Base-by-base conservation (phyloP, 2,797 vertebrate species). In the Lerista edwardsae region DNA sequence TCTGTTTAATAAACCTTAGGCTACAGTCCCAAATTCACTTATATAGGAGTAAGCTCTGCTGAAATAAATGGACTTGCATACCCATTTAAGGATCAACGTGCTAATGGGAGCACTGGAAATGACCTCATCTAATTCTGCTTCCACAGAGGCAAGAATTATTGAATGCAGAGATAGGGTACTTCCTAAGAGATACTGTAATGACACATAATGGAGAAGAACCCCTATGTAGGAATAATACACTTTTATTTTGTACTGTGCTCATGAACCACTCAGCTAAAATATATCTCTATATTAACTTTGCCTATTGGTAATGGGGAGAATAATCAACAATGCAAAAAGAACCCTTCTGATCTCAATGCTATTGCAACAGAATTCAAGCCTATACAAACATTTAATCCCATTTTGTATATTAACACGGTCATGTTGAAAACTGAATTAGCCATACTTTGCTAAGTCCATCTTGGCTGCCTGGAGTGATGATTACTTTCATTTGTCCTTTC, bases 401-500 rank as follows among this genome's bases (percentile, higher is more conserved):
- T 69, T 80, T 25, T 57, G 27, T 47, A 44, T 62, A 73, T 14
- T 44, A 44, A 47, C 23, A 62, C 1, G 15, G 3, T 15, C 57
- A 44, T 61, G 29, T 31, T 61, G 29, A 21, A 3, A 25, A 55
- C 19, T 69, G 29, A 55, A 34, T 67, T 61, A 29, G 19, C 12
- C 88, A 88, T 94, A 98, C 98, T 96, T 98, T 98, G 88, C 94
- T 96, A 81, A 98, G 95, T 10, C 97, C 97, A 47, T 98, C 97
- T 91, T 98, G 98, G 93, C 97, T 97, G 84, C 98, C 98, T 0
- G 96, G 94, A 25, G 97, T 98, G 90, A 98, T 91, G 81, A 97
- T 98, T 86, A 98, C 65, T n/a, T 97, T 97, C 97, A 97, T 97
- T 91, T 97, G 95, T 61, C 97, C 97, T n/a, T 90, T 91, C 65